Base-by-base conservation (phyloP, 2,888 invertebrate genomes). In the Pristionchus mayeri region DNA sequence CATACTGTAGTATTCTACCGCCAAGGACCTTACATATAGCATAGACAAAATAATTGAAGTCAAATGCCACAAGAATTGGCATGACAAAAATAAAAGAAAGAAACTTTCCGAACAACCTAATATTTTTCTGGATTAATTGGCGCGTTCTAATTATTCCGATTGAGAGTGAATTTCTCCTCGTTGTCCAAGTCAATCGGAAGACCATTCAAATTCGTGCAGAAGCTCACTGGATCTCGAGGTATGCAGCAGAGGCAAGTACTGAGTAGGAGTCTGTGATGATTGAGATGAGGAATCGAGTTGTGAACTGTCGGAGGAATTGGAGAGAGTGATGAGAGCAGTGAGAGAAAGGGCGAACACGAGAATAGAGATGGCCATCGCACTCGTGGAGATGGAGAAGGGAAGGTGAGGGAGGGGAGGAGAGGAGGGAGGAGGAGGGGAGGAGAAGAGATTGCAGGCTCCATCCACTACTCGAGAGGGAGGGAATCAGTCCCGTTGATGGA, bases 201-300 rank as follows among this genome's bases (percentile, higher is more conserved):
- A 37, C 88, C 89, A 27, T 89, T 86, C 54, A 48, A 54, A 24
- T 89, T 88, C 44, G 83, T 88, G 0, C 89, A 89, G 84, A 60
- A 81, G 34, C 40, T 89, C 24, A 84, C 85, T 27, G 88, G 88
- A 30, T 54, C 50, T 85, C 44, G 84, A 54, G 34, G 81, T 57
- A 37, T 30, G 50, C 2, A 52, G 18, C n/a, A n/a, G n/a, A n/a
- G n/a, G n/a, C n/a, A n/a, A 30, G 24, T 24, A 0, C 2, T 7
- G 48, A 48, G 24, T 27, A n/a, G n/a, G n/a, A n/a, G 48, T 30
- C 21, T 24, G 48, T 0, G 11, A 7, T 50, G 11, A 63, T 67
- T 9, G 81, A 80, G 84, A 54, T 40, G 50, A 37, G 11, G 34
- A 37, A 24, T 27, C 34, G 44, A 85, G 87, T 16, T 44, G 85